phyloP scores from a whole-genome alignment of 1,140 invertebrate species.

The Rhyacophila brunnea region DNA sequence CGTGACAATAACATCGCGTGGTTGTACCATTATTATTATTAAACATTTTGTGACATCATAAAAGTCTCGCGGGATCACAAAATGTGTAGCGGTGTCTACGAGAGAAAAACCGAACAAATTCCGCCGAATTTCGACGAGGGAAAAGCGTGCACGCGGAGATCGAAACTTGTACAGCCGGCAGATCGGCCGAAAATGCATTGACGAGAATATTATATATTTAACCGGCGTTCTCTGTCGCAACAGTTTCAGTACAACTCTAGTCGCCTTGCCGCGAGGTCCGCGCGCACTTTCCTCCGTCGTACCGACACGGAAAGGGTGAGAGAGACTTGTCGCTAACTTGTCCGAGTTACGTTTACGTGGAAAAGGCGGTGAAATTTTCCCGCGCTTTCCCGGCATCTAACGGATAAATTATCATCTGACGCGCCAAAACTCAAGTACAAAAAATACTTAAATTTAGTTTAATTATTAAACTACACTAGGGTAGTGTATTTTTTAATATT shows the following conservation, averaged over 20 bases:
- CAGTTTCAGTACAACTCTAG: conserved; percentile 56
- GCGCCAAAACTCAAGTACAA: neutral
- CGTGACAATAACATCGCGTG: too few species aligned
- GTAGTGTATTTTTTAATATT: too few species aligned
- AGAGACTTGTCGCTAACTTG: conserved; percentile 40
- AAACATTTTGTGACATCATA: too few species aligned
- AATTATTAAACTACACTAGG: too few species aligned
- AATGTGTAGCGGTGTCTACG: too few species aligned
- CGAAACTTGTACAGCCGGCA: neutral
- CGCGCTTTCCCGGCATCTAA: conserved; percentile 33
- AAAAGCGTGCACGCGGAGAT: neutral
- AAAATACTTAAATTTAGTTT: too few species aligned
- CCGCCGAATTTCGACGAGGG: too few species aligned
- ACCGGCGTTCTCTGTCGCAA: conserved; percentile 49
- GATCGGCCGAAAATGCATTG: conserved; percentile 3
- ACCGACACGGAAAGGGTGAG: conserved; percentile 54
- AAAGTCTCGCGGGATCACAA: too few species aligned
- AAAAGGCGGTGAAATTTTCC: conserved; percentile 39
- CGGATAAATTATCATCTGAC: conserved; percentile 1
- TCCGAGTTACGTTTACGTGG: conserved; percentile 3
- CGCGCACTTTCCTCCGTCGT: conserved; percentile 44
- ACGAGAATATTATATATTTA: conserved; percentile 7
- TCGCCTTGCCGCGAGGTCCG: conserved; percentile 56
- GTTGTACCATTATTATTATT: too few species aligned
- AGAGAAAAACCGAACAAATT: too few species aligned